These are phyloP conservation scores for Mythimna vitellina DNA, from an alignment of 2,888 invertebrate species.

Conservation along the genomic window DNA sequence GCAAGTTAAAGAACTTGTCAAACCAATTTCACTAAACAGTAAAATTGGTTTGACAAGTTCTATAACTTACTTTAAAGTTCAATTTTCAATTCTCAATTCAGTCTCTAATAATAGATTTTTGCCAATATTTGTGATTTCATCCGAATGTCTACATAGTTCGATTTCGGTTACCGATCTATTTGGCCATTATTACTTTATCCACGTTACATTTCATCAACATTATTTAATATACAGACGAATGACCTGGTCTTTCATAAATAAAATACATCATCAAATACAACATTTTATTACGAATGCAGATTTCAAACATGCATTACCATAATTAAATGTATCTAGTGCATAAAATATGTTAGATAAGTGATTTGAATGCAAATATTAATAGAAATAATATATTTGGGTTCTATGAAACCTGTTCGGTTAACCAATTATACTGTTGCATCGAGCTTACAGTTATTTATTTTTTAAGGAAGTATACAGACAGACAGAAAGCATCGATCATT, in stretches of 20 bases:
- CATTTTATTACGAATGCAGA: conserved; percentile 8
- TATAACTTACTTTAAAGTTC: too few species aligned
- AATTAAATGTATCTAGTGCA: conserved; percentile 40
- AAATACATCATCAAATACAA: background rate
- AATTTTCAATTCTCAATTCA: too few species aligned
- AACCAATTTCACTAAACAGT: too few species aligned
- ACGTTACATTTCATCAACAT: background rate
- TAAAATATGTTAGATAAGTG: conserved; percentile 10
- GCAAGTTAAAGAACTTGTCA: too few species aligned
- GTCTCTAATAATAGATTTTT: too few species aligned
- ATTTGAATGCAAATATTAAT: conserved; percentile 39
- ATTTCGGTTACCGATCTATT: too few species aligned
- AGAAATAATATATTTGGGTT: conserved; percentile 2
- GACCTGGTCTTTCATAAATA: background rate
- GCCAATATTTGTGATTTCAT: too few species aligned
- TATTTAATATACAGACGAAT: conserved; percentile 4
- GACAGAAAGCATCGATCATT: conserved; percentile 17
- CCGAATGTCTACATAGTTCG: too few species aligned
- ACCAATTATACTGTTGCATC: conserved; percentile 15
- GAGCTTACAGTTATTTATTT: conserved; percentile 23
- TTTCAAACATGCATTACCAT: conserved; percentile 8
- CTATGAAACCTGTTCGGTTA: conserved; percentile 30
- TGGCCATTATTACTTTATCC: too few species aligned
- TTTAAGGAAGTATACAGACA: conserved; percentile 6
- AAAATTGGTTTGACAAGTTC: too few species aligned